A percentile compares a stretch with the other conserved stretches of the same genome.
Conservation (phyloP, 1,140 invertebrate genomes). For the Drosophila hydei region DNA sequence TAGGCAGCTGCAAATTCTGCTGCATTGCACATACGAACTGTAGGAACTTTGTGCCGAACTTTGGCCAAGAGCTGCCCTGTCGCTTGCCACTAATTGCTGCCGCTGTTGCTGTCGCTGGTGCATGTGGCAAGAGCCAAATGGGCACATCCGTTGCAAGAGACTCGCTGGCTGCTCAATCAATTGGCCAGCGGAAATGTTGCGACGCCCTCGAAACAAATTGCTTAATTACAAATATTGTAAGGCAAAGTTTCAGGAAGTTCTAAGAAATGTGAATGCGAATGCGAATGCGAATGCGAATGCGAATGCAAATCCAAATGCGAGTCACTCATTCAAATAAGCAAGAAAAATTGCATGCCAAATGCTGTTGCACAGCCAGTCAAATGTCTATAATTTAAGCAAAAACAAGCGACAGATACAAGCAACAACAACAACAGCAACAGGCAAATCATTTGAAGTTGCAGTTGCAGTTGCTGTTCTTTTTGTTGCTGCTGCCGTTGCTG, state of each 20-base stretch:
- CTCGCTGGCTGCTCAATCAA: conserved; percentile 44
- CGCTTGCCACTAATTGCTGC: conserved; percentile 59
- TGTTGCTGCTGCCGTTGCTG: conserved; percentile 11
- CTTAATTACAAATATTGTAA: conserved; percentile 78
- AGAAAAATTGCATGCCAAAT: conserved; percentile 81
- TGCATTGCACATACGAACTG: conserved; percentile 57
- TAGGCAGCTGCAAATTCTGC: conserved; percentile 24
- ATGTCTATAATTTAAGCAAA: conserved; percentile 81
- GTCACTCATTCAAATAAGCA: conserved; percentile 76
- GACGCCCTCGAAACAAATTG: conserved; percentile 68
- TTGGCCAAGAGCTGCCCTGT: conserved; percentile 16
- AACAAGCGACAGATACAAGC: conserved; percentile 78
- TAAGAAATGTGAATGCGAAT: conserved; percentile 28
- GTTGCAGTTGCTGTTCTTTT: conserved; percentile 22
- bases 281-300: conserved; percentile 18
- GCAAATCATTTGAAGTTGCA: conserved; percentile 66
- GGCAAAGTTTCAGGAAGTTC: conserved; percentile 55
- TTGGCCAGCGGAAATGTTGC: conserved; percentile 73
- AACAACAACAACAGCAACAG: conserved; percentile 44
- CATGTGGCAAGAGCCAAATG: conserved; percentile 55
- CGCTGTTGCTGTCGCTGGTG: conserved; percentile 19
- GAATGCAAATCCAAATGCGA: conserved; percentile 38
- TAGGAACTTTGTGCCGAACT: conserved; percentile 41
- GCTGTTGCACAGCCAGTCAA: conserved; percentile 67
- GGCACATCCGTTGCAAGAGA: conserved; percentile 60